A percentile compares a stretch with the other conserved stretches of the same genome.
Evolutionary conservation across 2,888 invertebrate species (phyloP).

Genomic region (Gasteruption jaculator): DNA sequence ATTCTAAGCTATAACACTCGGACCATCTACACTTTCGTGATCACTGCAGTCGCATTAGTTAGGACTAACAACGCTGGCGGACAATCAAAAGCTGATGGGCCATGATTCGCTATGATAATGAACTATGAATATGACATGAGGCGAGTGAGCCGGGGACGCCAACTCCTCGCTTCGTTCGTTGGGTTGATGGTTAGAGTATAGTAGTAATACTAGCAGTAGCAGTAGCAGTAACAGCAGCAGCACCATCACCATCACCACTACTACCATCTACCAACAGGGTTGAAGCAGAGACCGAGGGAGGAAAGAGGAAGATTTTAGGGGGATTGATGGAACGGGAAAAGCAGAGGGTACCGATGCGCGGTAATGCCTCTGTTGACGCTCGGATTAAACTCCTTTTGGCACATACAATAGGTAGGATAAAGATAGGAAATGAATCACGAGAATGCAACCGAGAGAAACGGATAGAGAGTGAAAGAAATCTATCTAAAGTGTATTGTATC

Average conservation of each 20-base stretch:
- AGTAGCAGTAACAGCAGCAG: slow-evolving; percentile 12
- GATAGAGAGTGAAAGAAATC: too few species aligned
- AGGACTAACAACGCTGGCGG: slow-evolving; percentile 50
- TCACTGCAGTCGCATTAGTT: slow-evolving; percentile 50
- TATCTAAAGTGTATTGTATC: too few species aligned
- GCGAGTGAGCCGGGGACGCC: slow-evolving; percentile 46
- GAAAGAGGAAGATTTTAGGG: slow-evolving; percentile 30
- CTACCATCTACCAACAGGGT: slow-evolving; percentile 17
- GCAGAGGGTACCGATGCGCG: slow-evolving; percentile 27
- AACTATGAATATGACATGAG: slow-evolving; percentile 51
- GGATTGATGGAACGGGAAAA: slow-evolving; percentile 22
- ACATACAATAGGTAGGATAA: too few species aligned
- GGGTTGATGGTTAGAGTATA: slow-evolving; percentile 31
- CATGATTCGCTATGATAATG: slow-evolving; percentile 53
- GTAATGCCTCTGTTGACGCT: slow-evolving; percentile 39
- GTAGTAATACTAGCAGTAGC: neutral
- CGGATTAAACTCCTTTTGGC: slow-evolving; percentile 33
- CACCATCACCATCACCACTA: slow-evolving; percentile 13
- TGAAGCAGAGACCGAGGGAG: slow-evolving; percentile 28
- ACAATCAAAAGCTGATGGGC: slow-evolving; percentile 53
- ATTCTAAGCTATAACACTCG: too few species aligned
- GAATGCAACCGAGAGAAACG: too few species aligned
- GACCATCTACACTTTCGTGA: too few species aligned
- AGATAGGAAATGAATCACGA: too few species aligned
- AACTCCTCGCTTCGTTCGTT: slow-evolving; percentile 46